Base-by-base conservation (phyloP, 2,888 invertebrate genomes). In the Alcis repandata region DNA sequence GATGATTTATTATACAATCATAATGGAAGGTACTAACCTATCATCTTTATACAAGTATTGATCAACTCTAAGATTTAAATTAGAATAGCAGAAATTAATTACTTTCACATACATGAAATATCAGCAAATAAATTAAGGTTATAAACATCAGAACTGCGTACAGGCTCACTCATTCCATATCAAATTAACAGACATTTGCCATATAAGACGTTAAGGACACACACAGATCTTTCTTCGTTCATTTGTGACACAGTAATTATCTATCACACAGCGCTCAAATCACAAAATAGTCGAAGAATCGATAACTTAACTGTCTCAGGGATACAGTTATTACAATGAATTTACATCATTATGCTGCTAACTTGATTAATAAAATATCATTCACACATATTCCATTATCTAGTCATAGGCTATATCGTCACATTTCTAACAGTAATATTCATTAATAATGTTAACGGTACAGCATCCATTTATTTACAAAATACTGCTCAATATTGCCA, bases 381-480 rank as follows among this genome's bases (percentile, higher is more conserved):
- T 86, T 80, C 83, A 87, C 81, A 83, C 83, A 79, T 79, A 76
- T 82, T 85, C 74, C 78, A 83, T 83, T 85, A 85, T 63, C 73
- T 79, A 79, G 52, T 81, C 83, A 84, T 86, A 84, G 48, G 85
- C 86, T 84, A 85, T 85, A 84, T 83, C 79, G 81, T 76, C 77
- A 79, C 77, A 71, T 79, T 80, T 78, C 79, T 79, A 80, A 83
- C 81, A 86, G 82, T 77, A 84, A 83, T 59, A 56, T 27, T 53
- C 17, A 27, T 53, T 53, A 54, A 38, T 63, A 40, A 54, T 79
- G 76, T 80, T 85, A 85, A 86, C 84, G 84, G 83, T 82, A 82
- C 81, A 82, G 79, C 82, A 82, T 82, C 82, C 80, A 78, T 77
- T 82, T 89, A 91, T 91, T 82, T 91, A 91, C 90, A 91, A 84